Evolutionary conservation across 2,888 invertebrate genomes (phyloP).

Genomic region (Aphidoletes aphidimyza): DNA sequence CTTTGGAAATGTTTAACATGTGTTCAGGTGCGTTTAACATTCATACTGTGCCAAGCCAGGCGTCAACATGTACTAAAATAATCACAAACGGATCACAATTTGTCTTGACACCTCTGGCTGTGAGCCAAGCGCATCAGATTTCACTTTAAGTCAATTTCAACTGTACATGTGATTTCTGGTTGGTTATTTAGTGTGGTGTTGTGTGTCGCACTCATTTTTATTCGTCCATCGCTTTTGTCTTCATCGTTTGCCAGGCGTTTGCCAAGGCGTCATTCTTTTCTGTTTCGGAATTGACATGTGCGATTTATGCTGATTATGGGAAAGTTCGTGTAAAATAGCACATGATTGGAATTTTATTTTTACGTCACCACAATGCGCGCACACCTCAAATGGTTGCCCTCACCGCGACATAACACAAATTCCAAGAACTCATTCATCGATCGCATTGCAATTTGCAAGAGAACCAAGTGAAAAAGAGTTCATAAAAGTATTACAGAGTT

Average conservation of each 20-base stretch:
- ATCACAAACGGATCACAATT: neutral
- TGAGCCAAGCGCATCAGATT: neutral
- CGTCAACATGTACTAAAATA: too few species aligned
- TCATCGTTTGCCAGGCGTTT: too few species aligned
- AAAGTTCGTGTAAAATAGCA: constrained; percentile 35
- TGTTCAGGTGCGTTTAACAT: neutral
- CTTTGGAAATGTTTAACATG: neutral
- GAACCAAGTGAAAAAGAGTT: neutral
- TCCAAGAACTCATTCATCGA: neutral
- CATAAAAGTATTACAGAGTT: too few species aligned
- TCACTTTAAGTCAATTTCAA: constrained; percentile 34
- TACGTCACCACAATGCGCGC: neutral
- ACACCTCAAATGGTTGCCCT: constrained; percentile 20
- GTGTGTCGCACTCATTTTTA: too few species aligned
- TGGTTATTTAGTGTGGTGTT: neutral
- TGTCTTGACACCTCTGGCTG: neutral
- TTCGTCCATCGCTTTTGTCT: too few species aligned
- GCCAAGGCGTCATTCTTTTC: too few species aligned
- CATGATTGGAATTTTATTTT: neutral
- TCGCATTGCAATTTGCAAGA: neutral
- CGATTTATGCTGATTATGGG: constrained; percentile 41
- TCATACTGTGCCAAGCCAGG: neutral
- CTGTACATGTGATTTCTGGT: neutral
- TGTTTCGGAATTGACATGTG: constrained; percentile 8
- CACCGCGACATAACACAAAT: neutral